Base-by-base conservation (phyloP, 2,888 invertebrate genomes). In the Ernsta delagoae region DNA sequence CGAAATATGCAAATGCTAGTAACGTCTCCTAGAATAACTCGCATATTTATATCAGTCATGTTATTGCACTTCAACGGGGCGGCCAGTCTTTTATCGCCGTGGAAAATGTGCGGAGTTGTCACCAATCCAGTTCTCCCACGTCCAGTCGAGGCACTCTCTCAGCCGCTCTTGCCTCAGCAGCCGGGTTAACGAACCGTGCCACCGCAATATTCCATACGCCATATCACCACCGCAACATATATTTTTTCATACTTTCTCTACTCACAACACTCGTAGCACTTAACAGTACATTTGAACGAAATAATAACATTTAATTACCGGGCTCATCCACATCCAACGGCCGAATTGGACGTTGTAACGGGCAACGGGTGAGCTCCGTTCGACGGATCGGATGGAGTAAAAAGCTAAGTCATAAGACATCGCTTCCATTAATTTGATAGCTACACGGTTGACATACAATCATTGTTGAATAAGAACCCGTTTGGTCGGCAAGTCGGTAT, bases 111-210 rank as follows among this genome's bases (percentile, higher is more conserved):
- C 79, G 76, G 74, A 81, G 80, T 83, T 83, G 86, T 84, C 86
- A 83, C 80, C 79, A 78, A 83, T 85, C 92, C 86, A 85, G 92
- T 91, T 89, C 91, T 86, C 91, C 90, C 90, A 91, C 91, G 88
- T 86, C 83, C 82, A 80, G 80, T 70, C 62, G 70, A 68, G 70
- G 73, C 77, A 69, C 79, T 80, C 80, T 82, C 81, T 72, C 81
- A 76, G 78, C 74, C 78, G 74, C 78, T 76, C 75, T 75, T 76
- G 75, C 39, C 53, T 9, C 83, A 78, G 74, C 78, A 78, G 75
- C 75, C 82, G 79, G 87, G 88, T 87, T 86, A 89, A 85, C 83
- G 88, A 89, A 89, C 88, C 78, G 77, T 75, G 71, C 62, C 48
- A 75, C 57, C 16, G 75, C 75, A 77, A 73, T 79, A 75, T 79